Evolutionary conservation across 2,888 invertebrate genomes (phyloP).

Genomic region (Conchocele bisecta): DNA sequence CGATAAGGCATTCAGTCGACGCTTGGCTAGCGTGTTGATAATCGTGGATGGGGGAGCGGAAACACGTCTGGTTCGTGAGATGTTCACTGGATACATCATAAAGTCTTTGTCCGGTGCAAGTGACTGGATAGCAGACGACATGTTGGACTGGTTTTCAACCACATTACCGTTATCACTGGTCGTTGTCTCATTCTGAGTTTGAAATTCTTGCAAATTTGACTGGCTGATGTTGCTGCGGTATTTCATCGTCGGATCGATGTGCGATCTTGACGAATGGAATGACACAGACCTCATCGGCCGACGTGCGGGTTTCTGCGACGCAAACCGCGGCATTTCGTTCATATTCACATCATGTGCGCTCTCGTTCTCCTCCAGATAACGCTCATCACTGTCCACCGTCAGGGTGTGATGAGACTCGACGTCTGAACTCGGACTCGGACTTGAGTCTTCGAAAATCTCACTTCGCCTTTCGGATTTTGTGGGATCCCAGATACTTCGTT

Average conservation of each 20-base stretch:
- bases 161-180: not conserved
- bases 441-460: not conserved
- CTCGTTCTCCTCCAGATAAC: slow-evolving; percentile 12
- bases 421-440: slow-evolving; percentile 1
- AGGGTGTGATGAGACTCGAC: slow-evolving; percentile 7
- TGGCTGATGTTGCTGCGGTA: too few species aligned
- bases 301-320: slow-evolving; percentile 8
- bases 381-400: not conserved
- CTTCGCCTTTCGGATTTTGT: slow-evolving; percentile 1
- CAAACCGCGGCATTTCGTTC: not conserved
- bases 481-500: slow-evolving; percentile 49
- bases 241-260: too few species aligned
- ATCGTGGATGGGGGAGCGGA: slow-evolving; percentile 49
- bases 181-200: not conserved
- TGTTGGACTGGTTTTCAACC: not conserved
- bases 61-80: slow-evolving; percentile 19
- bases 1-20: slow-evolving; percentile 51
- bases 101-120: not conserved
- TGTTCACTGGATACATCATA: slow-evolving; percentile 9
- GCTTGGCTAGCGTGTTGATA: slow-evolving; percentile 32
- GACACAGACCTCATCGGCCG: slow-evolving; percentile 50
- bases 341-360: not conserved
- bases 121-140: not conserved
- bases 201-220: not conserved
- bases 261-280: slow-evolving; percentile 16